These are phyloP conservation scores for Phrynocephalus versicolor DNA, from an alignment of 2,113 vertebrate genomes.

Conservation along the genomic window DNA sequence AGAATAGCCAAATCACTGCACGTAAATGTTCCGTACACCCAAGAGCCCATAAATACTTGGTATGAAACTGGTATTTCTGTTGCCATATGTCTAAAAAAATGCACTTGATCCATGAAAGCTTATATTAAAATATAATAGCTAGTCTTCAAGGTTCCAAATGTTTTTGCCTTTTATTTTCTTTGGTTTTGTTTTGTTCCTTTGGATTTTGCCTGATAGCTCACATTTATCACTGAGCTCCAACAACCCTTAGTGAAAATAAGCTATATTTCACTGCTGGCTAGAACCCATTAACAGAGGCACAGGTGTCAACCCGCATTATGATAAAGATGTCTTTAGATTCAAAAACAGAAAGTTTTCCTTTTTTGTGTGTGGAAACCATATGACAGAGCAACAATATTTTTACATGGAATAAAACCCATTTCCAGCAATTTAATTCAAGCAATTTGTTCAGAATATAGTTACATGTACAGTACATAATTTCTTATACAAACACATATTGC, in stretches of 20 bases:
- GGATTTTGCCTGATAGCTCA: too few relatives aligned
- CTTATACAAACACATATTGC: not conserved
- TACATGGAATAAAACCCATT: not conserved
- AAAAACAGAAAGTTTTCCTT: not conserved
- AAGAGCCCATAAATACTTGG: too few relatives aligned
- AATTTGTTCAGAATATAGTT: not conserved
- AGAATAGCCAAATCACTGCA: too few relatives aligned
- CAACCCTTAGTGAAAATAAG: not conserved
- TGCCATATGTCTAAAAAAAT: too few relatives aligned
- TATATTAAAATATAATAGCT: too few relatives aligned
- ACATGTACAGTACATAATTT: not conserved
- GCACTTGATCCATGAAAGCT: too few relatives aligned
- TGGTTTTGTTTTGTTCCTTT: too few relatives aligned
- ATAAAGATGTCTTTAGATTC: not conserved
- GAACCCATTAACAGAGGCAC: not conserved
- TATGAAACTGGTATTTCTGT: too few relatives aligned
- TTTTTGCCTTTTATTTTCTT: too few relatives aligned
- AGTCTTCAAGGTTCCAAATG: too few relatives aligned
- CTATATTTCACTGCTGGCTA: not conserved
- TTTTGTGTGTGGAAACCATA: not conserved
- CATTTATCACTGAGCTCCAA: not conserved
- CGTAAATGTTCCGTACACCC: too few relatives aligned
- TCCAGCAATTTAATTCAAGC: not conserved
- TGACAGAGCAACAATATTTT: not conserved
- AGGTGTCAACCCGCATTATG: fast-evolving